Evolutionary conservation across 2,113 vertebrate genomes (phyloP).

Genomic region (Helogale parvula): DNA sequence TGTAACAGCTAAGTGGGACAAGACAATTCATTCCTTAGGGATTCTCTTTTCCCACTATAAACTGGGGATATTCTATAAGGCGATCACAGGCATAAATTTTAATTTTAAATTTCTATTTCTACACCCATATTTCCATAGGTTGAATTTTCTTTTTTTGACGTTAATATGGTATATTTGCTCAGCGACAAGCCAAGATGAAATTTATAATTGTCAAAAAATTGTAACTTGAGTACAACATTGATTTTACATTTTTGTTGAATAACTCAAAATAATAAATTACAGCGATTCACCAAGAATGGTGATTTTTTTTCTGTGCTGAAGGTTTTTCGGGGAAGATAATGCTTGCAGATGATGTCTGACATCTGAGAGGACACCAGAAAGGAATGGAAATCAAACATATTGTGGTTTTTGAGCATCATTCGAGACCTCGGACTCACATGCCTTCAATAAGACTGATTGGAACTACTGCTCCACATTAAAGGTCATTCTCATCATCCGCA

Average conservation of each 20-base stretch:
- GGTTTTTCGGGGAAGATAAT: not conserved
- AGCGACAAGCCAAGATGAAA: not conserved
- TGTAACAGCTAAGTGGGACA: not conserved
- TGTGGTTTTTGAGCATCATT: not conserved
- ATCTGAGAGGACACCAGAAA: not conserved
- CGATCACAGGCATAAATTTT: not conserved
- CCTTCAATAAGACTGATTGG: not conserved
- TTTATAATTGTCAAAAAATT: not conserved
- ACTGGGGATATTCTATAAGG: not conserved
- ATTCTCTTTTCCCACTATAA: not conserved
- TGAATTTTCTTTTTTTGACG: not conserved
- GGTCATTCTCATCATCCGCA: not conserved
- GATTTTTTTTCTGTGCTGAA: not conserved
- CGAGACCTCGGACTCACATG: not conserved
- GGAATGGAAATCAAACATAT: not conserved
- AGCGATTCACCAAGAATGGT: not conserved
- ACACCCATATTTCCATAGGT: not conserved
- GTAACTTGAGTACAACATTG: not conserved
- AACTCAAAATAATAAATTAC: not conserved
- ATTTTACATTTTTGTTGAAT: conserved; percentile 12
- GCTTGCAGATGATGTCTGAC: not conserved
- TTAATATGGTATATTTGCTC: not conserved
- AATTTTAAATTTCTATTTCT: not conserved
- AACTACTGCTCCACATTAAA: not conserved
- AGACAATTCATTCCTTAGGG: not conserved